These are phyloP conservation scores for Acanthopagrus latus DNA, from an alignment of 2,797 vertebrate species.

Conservation along the genomic window DNA sequence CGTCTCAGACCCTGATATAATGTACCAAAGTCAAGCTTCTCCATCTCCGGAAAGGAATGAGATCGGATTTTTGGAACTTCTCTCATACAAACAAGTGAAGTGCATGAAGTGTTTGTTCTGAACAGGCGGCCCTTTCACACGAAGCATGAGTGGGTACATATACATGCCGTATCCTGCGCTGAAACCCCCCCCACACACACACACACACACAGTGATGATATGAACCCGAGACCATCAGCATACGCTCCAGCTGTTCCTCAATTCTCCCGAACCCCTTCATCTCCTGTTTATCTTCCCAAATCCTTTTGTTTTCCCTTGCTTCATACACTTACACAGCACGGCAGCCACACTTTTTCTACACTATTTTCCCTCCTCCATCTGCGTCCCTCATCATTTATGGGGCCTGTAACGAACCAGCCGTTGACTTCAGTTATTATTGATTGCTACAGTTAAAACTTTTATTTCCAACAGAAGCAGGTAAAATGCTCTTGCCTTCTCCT, in stretches of 20 bases:
- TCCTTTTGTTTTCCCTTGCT: constrained; percentile 56
- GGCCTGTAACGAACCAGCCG: neutral
- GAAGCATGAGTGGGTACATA: neutral
- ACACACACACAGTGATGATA: constrained; percentile 31
- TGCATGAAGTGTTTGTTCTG: constrained; percentile 5
- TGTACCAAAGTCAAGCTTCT: constrained; percentile 35
- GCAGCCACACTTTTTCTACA: constrained; percentile 26
- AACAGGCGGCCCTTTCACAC: constrained; percentile 4
- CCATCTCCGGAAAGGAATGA: constrained; percentile 40
- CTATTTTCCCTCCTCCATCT: neutral
- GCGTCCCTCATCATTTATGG: constrained; percentile 14
- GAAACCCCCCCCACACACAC: constrained; percentile 20
- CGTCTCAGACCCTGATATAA: constrained; percentile 27
- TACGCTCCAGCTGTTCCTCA: constrained; percentile 43
- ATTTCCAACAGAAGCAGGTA: constrained; percentile 14
- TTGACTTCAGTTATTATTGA: constrained; percentile 15
- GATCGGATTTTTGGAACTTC: constrained; percentile 33
- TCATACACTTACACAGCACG: constrained; percentile 38
- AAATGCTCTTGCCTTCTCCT: constrained; percentile 8
- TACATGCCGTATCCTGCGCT: neutral
- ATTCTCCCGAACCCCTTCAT: constrained; percentile 31
- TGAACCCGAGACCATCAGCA: constrained; percentile 43
- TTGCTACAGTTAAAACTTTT: constrained; percentile 6
- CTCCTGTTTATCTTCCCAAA: constrained; percentile 66
- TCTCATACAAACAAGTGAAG: constrained; percentile 23